Base-by-base conservation (phyloP, 2,113 vertebrate species). In the Oncorhynchus nerka region DNA sequence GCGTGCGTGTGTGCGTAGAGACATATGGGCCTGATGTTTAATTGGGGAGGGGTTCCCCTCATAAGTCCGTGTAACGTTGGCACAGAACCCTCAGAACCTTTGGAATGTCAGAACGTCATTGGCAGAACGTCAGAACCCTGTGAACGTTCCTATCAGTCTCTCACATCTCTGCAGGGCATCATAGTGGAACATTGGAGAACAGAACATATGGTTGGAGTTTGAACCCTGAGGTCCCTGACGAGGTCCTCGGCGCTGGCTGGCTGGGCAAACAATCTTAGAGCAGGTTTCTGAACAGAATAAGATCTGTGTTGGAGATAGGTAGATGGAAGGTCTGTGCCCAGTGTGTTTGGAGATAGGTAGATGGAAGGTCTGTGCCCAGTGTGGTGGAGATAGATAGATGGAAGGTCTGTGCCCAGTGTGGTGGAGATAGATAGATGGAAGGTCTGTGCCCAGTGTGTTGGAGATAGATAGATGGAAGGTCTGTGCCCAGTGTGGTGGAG, bases 201-300 rank as follows among this genome's bases (percentile, higher is more conserved):
- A 57, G 67, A 76, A 91, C 93, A 92, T 90, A 77, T 92, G 92
- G 90, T 92, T 86, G 83, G 87, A 81, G 91, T 93, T 93, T 92
- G 88, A 76, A 89, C 86, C 79, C 4, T 55, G 51, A 55, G 15
- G 16, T 55, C 15, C 51, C 16, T 19, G 13, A 19, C 51, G 16
- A 19, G 3, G 13, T 19, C 15, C 78, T 80, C 81, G 81, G 77
- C 77, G 49, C 72, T 72, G 13, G 5, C 71, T 80, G 51, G 75
- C 69, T 71, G 79, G 76, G 68, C 62, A 20, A 74, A 32, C 75
- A 59, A 78, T 81, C 79, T 80, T 80, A 81, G 82, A 82, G 79
- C 79, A 83, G 86, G 85, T 90, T 84, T 62, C 71, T 75, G 75
- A 79, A 81, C 79, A 79, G 82, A 76, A 79, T 84, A 84, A 87